phyloP scores from a whole-genome alignment of 2,113 vertebrate species.

The Poecile atricapillus region DNA sequence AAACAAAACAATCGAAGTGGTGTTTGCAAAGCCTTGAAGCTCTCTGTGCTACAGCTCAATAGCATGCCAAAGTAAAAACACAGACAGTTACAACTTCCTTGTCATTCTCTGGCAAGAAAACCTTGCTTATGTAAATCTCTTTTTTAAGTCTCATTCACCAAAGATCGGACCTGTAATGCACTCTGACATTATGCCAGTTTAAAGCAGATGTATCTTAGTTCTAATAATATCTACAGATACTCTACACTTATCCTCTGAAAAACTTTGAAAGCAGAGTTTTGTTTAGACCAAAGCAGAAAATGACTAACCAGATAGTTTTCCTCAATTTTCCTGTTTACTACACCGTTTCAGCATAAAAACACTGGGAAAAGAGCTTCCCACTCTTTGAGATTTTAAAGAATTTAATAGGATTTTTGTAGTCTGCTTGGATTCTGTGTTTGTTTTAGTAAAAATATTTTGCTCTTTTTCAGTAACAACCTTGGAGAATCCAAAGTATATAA shows the following conservation, averaged over 20 bases:
- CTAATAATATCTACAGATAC: not conserved
- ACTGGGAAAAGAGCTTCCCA: not conserved
- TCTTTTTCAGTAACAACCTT: not conserved
- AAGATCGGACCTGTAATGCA: not conserved
- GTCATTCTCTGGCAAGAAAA: not conserved
- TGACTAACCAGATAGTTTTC: not conserved
- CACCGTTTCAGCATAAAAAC: not conserved
- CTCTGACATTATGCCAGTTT: not conserved
- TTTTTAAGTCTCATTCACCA: not conserved
- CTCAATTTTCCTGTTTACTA: not conserved
- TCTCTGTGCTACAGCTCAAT: not conserved
- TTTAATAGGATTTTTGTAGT: not conserved
- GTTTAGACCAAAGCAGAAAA: not conserved
- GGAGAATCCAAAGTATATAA: not conserved
- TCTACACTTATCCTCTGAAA: not conserved
- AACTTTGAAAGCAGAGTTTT: not conserved
- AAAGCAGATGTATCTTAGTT: not conserved
- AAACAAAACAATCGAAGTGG: not conserved
- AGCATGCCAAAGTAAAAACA: not conserved
- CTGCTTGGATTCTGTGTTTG: not conserved
- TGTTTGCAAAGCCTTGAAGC: not conserved
- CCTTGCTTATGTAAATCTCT: not conserved
- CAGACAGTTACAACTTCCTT: not conserved
- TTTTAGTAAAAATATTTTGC: not conserved
- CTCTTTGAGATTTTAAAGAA: not conserved